These are phyloP conservation scores for Protomyctophum bolini DNA, from an alignment of 2,113 vertebrate genomes.

Conservation along the genomic window DNA sequence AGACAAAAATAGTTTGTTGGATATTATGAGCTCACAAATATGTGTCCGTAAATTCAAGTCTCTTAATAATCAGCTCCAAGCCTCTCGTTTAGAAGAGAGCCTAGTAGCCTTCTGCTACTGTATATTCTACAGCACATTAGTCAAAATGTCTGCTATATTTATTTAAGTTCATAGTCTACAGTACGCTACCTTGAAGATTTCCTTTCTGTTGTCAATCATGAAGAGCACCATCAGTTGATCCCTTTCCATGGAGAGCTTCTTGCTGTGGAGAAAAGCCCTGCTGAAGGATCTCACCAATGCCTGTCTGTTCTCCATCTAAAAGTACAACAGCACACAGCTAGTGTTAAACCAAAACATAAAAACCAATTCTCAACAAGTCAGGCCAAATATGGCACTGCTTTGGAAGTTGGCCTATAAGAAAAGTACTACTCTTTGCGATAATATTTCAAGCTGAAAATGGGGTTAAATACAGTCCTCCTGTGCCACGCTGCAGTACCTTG, in stretches of 20 bases:
- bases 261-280: slow-evolving; percentile 86
- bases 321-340: background rate
- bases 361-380: too few species aligned
- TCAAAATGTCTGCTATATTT: background rate
- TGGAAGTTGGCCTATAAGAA: too few species aligned
- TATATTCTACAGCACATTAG: too few species aligned
- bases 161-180: background rate
- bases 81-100: background rate
- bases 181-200: slow-evolving; percentile 93
- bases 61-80: background rate
- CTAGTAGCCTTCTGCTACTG: too few species aligned
- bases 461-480: too few species aligned
- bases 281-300: slow-evolving; percentile 89
- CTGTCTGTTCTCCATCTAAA: slow-evolving; percentile 89
- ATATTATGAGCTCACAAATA: background rate
- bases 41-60: too few species aligned
- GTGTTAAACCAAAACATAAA: background rate
- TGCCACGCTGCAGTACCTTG: too few species aligned
- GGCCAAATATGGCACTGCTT: too few species aligned
- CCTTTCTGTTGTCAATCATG: slow-evolving; percentile 89
- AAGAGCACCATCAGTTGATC: slow-evolving; percentile 92
- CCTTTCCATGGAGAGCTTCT: slow-evolving; percentile 86
- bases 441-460: too few species aligned
- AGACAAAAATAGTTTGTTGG: background rate
- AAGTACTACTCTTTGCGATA: too few species aligned